Conservation (phyloP, 2,888 invertebrate genomes). For the Prenolepis imparis region DNA sequence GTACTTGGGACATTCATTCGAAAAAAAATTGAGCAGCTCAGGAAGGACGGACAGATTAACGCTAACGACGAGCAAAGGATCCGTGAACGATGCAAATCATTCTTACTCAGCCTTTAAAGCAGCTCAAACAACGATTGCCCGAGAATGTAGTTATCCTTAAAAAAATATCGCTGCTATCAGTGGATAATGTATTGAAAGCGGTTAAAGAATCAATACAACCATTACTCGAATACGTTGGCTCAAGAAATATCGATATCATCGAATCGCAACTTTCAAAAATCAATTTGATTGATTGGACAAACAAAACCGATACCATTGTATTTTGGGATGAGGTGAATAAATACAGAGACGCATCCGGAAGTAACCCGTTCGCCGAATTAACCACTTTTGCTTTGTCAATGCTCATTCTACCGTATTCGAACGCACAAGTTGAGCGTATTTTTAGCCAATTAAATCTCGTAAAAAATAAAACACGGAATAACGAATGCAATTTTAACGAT, state of each 20-base stretch:
- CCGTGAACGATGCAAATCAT: not conserved
- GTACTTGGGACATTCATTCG: not conserved
- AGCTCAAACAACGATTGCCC: not conserved
- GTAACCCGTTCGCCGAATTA: not conserved
- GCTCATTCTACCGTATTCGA: not conserved
- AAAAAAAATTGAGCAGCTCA: not conserved
- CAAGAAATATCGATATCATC: not conserved
- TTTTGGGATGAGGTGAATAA: not conserved
- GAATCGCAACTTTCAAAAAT: not conserved
- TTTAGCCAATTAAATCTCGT: not conserved
- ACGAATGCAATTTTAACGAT: not conserved
- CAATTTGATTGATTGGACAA: not conserved
- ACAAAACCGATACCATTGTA: not conserved
- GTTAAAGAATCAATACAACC: conserved; percentile 3
- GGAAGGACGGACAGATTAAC: not conserved
- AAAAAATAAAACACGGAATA: not conserved
- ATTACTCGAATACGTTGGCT: not conserved
- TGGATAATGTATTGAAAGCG: not conserved
- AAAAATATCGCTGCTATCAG: not conserved
- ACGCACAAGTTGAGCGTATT: not conserved
- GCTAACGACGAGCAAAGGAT: not conserved
- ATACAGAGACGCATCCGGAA: not conserved
- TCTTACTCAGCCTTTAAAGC: not conserved
- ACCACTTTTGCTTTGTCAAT: not conserved
- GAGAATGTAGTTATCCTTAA: not conserved